A percentile compares a stretch with the other conserved stretches of the same genome.
phyloP scores from a whole-genome alignment of 2,888 invertebrate genomes.

The Scaptomyza polygonia region DNA sequence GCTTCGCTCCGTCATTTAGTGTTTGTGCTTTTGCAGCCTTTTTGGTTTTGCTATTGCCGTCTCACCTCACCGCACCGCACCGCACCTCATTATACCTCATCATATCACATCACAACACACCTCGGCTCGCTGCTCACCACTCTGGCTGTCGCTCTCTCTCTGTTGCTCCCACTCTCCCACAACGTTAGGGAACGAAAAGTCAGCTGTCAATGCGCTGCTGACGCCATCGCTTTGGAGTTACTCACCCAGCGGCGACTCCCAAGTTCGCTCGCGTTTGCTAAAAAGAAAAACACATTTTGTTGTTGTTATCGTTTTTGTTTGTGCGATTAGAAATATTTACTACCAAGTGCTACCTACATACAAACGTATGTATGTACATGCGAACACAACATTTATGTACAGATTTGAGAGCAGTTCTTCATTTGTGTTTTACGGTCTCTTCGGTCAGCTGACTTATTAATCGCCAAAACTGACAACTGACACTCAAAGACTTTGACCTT shows the following conservation, averaged over 20 bases:
- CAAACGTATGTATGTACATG: not conserved
- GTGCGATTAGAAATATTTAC: constrained; percentile 56
- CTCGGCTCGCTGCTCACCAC: constrained; percentile 5
- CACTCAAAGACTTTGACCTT: constrained; percentile 20
- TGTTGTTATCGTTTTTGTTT: constrained; percentile 41
- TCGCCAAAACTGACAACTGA: constrained; percentile 19
- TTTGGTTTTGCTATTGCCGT: constrained; percentile 24
- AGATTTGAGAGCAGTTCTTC: not conserved
- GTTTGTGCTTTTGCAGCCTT: constrained; percentile 20
- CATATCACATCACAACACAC: not conserved
- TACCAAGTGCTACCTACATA: constrained; percentile 35
- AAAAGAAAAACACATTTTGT: constrained; percentile 8
- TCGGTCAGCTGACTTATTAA: constrained; percentile 37
- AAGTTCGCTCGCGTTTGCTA: constrained; percentile 45
- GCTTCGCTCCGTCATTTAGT: too few species aligned
- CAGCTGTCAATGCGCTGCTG: constrained; percentile 67
- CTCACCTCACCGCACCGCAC: constrained; percentile 4
- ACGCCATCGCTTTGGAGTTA: constrained; percentile 67
- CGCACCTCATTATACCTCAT: not conserved
- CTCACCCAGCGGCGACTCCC: constrained; percentile 50
- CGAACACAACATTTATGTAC: not conserved
- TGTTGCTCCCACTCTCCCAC: not conserved
- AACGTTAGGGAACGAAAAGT: constrained; percentile 9
- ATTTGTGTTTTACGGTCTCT: not conserved
- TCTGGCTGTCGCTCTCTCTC: constrained; percentile 4